Conservation (phyloP, 2,888 invertebrate species). For the Hyalella azteca region DNA sequence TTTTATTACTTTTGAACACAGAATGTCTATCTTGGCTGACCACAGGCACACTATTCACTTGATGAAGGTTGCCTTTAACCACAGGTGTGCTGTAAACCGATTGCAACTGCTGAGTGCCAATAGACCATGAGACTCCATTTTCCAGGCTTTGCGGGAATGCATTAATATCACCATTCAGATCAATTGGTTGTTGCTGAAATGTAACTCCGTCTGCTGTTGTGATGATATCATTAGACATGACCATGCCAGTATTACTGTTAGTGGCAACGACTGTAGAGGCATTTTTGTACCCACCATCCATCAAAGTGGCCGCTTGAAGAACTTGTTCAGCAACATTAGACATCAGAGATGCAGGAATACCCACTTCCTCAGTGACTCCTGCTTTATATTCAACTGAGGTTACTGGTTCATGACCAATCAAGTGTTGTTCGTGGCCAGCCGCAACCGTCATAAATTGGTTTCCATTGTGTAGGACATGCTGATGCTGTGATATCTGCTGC, state of each 20-base stretch:
- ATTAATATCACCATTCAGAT: neutral
- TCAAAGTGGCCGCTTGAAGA: slow-evolving; percentile 6
- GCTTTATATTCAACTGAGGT: neutral
- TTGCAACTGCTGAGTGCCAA: slow-evolving; percentile 5
- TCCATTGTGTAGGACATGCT: slow-evolving; percentile 24
- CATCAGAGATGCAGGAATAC: slow-evolving; percentile 31
- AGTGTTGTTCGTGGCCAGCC: neutral
- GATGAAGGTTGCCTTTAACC: neutral
- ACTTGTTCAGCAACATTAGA: slow-evolving; percentile 37
- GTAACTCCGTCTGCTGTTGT: neutral
- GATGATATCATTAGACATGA: neutral
- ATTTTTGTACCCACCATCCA: slow-evolving; percentile 9
- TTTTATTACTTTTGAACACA: neutral
- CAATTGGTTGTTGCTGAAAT: neutral
- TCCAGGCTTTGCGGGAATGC: slow-evolving; percentile 16
- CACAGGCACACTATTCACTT: neutral
- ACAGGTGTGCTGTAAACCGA: neutral
- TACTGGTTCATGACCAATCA: neutral
- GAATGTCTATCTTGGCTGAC: neutral
- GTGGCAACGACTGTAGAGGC: neutral
- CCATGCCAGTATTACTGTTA: neutral
- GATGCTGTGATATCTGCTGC: neutral
- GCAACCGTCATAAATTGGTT: slow-evolving; percentile 2
- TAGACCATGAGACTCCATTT: slow-evolving; percentile 17
- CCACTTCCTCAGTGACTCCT: neutral